Conservation (phyloP, 92 coral and sea anemone genomes). For the Siderastrea radians region DNA sequence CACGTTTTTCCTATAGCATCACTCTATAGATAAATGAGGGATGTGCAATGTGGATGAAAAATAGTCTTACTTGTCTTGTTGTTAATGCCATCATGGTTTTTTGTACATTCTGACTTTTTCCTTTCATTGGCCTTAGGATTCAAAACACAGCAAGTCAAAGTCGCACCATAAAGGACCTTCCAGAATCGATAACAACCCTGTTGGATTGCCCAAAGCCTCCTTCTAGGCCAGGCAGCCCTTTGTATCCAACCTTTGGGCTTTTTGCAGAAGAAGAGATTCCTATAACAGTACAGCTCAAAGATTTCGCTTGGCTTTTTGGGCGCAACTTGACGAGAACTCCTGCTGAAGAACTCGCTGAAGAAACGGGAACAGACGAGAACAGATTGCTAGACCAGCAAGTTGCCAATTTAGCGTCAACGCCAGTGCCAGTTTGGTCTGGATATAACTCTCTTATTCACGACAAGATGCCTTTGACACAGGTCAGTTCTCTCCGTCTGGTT, state of each 20-base stretch:
- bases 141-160: constrained; percentile 23
- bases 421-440: constrained; percentile 35
- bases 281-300: constrained; percentile 12
- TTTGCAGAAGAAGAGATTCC: constrained; percentile 18
- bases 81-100: neutral
- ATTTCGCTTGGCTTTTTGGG: constrained; percentile 51
- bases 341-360: neutral
- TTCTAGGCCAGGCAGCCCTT: constrained; percentile 20
- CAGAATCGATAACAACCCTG: constrained; percentile 35
- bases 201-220: constrained; percentile 47
- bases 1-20: no score
- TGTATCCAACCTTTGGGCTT: constrained; percentile 17
- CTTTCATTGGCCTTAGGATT: neutral
- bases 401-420: neutral
- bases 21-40: no score
- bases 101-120: neutral
- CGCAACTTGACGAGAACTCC: constrained; percentile 33
- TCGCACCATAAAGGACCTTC: constrained; percentile 53
- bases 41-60: no score
- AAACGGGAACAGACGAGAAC: neutral
- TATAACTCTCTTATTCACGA: constrained; percentile 36
- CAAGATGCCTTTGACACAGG: constrained; percentile 15
- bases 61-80: no score
- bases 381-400: neutral
- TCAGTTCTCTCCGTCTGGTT: constrained; percentile 20